Conservation (phyloP, 2,888 invertebrate species). For the Chromoteleia sp. region DNA sequence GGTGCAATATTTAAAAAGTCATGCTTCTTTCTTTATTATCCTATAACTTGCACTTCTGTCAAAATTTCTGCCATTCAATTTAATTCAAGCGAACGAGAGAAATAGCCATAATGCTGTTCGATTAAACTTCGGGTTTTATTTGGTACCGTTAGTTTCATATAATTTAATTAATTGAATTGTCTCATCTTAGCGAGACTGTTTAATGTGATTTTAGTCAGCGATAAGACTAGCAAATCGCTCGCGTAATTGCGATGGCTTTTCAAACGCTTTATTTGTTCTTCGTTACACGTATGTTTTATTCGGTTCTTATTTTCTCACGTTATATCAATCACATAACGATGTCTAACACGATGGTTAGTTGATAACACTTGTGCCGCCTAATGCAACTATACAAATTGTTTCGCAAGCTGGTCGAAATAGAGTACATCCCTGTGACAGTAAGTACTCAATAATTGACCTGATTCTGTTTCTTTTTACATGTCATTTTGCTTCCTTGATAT, state of each 20-base stretch:
- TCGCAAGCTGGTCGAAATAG: slow-evolving; percentile 89
- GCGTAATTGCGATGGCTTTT: slow-evolving; percentile 5
- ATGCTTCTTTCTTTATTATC: too few species aligned
- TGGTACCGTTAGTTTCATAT: too few species aligned
- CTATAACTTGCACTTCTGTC: too few species aligned
- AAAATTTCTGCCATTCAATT: too few species aligned
- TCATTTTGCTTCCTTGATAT: slow-evolving; percentile 72
- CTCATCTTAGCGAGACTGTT: too few species aligned
- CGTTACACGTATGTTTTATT: background rate
- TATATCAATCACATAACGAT: slow-evolving; percentile 1
- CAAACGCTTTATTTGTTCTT: slow-evolving; percentile 18
- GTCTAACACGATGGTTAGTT: slow-evolving; percentile 33
- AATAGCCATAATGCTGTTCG: too few species aligned
- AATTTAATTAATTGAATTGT: too few species aligned
- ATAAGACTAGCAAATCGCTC: background rate
- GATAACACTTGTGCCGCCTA: slow-evolving; percentile 72
- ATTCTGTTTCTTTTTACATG: slow-evolving; percentile 55
- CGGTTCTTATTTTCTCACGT: slow-evolving; percentile 8
- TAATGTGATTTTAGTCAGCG: background rate
- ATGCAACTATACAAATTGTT: slow-evolving; percentile 81
- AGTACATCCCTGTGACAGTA: slow-evolving; percentile 86
- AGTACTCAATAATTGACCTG: slow-evolving; percentile 80
- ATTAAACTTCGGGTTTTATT: too few species aligned
- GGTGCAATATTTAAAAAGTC: too few species aligned
- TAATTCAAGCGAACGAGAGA: too few species aligned